Evolutionary conservation across 2,113 vertebrate genomes (phyloP), one percentile per base, ranked within the genome.

Genomic region (Silurus glanis): DNA sequence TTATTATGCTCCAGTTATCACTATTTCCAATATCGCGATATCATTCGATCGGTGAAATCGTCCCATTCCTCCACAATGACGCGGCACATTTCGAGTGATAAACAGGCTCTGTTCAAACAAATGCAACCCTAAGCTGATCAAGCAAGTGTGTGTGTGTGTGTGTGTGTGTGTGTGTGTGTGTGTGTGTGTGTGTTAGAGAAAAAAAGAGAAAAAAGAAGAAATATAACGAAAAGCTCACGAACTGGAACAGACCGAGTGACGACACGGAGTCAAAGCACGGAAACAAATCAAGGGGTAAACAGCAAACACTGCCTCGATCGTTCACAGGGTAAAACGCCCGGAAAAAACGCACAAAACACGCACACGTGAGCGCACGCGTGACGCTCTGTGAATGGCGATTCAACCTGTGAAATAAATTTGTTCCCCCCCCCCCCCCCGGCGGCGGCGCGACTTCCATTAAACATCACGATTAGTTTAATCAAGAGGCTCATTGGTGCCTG

Each of bases 401-500:
- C 78, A 83, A 83, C 82, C 82, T 83, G 82, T 83, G 64, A 69
- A 69, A 56, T 58, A 69, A 80, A 80, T 80, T 59, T 61, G 56
- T 80, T 74, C 2, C 37, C 45, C 61, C 62, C 49, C 17, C n/a
- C 25, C 2, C 37, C 45, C 61, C 62, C 49, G 25, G 49, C 25
- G 82, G 62, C 82, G 69, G 16, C 5, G 4, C n/a, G 17, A 83
- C 82, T 83, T 69, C 82, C 64, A 83, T 83, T 83, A 83, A 80
- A 83, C 82, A 69, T 71, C 82, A 69, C 71, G 82, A 83, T 69
- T 69, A 83, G 82, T 83, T 83, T 83, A 69, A 83, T 83, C 82
- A 83, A 80, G 82, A 83, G 82, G 82, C 64, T 83, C 82, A 83
- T 83, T 83, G 82, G 82, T 83, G 82, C 82, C 64, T 71, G 82